Percentiles rank a stretch among this genome's conserved stretches.
Evolutionary conservation across 1,140 invertebrate genomes (phyloP).

Genomic region (Artemia franciscana): DNA sequence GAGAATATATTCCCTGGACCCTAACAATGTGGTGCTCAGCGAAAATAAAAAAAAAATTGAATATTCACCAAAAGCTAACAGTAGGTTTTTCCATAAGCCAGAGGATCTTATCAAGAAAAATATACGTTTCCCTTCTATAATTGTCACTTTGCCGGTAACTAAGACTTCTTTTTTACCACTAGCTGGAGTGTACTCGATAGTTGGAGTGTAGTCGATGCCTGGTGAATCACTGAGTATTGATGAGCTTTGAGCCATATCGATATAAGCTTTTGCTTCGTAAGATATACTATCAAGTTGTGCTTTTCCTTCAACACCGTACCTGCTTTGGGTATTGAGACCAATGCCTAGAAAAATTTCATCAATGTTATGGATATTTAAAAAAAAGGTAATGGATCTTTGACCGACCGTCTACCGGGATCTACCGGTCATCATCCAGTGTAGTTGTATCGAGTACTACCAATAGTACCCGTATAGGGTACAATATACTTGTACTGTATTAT

Average conservation of each 20-base stretch:
- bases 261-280: neutral
- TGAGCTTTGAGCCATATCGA: neutral
- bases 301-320: neutral
- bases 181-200: neutral
- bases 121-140: neutral
- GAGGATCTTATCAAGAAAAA: neutral
- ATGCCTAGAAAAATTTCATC: neutral
- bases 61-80: neutral
- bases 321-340: neutral
- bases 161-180: neutral
- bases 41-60: too few species aligned
- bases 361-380: too few species aligned
- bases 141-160: neutral
- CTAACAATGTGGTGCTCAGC: too few species aligned
- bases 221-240: neutral
- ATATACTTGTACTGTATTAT: too few species aligned
- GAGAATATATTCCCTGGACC: too few species aligned
- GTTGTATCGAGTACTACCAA: too few species aligned
- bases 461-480: too few species aligned
- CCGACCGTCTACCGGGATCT: too few species aligned
- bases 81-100: neutral
- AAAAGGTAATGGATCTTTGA: too few species aligned
- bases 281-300: neutral
- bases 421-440: too few species aligned
- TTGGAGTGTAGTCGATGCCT: too few species aligned